Conservation (phyloP, 2,113 vertebrate species). For the Equus quagga region DNA sequence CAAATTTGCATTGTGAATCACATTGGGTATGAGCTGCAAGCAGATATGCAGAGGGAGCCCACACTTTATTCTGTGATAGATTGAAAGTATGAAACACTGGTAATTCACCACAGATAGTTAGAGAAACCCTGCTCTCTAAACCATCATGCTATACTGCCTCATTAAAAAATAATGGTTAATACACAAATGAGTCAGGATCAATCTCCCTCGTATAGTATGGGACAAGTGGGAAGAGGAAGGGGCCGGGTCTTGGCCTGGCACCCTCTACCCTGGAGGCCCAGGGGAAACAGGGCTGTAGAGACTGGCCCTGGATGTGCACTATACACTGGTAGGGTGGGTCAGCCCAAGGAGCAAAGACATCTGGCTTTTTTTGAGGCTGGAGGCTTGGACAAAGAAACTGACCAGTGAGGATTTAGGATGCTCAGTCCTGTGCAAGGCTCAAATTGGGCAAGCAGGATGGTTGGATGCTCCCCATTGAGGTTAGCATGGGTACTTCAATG, state of each 20-base stretch:
- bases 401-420: not conserved
- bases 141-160: too few species aligned
- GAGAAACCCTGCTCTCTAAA: constrained; percentile 1
- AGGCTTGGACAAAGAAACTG: not conserved
- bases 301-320: not conserved
- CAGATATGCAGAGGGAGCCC: not conserved
- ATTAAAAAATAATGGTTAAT: not conserved
- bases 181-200: too few species aligned
- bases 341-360: not conserved
- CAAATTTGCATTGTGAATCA: not conserved
- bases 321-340: not conserved
- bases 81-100: not conserved
- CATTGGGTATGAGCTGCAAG: not conserved
- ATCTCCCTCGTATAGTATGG: not conserved
- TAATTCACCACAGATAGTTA: not conserved
- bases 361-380: not conserved
- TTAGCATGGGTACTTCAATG: not conserved
- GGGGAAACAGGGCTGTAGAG: not conserved
- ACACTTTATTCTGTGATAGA: not conserved
- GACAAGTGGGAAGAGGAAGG: not conserved
- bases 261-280: not conserved
- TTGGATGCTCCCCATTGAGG: not conserved
- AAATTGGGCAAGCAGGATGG: not conserved
- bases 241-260: not conserved
- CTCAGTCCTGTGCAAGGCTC: not conserved